Conservation (phyloP, 2,797 vertebrate species). For the Peromyscus melanophrys region DNA sequence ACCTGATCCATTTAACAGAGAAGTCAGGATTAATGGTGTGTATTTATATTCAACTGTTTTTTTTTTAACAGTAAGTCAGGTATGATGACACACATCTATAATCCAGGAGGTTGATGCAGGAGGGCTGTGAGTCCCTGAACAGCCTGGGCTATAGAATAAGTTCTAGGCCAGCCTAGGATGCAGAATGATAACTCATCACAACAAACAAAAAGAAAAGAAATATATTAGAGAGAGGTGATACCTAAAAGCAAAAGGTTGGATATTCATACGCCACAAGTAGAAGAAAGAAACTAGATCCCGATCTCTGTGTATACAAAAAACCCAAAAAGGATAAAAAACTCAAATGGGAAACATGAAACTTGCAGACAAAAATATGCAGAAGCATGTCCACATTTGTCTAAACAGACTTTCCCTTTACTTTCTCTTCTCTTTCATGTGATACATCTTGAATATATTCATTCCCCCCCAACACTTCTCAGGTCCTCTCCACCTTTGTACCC, state of each 20-base stretch:
- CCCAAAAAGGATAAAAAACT: not conserved
- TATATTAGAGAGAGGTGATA: not conserved
- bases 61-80: not conserved
- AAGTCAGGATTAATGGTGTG: not conserved
- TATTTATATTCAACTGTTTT: not conserved
- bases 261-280: not conserved
- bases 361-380: not conserved
- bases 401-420: not conserved
- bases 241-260: not conserved
- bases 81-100: not conserved
- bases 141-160: too few relatives aligned
- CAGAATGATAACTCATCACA: not conserved
- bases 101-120: not conserved
- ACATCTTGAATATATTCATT: not conserved
- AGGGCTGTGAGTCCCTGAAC: not conserved
- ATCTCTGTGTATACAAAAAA: not conserved
- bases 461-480: not conserved
- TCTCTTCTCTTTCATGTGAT: not conserved
- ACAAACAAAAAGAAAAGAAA: not conserved
- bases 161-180: not conserved
- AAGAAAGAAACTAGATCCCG: too few relatives aligned
- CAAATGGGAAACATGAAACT: not conserved
- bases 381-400: not conserved
- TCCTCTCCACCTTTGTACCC: not conserved
- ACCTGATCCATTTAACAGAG: not conserved